These are phyloP conservation scores for Hoplias malabaricus DNA, from an alignment of 2,113 vertebrate species.

Conservation along the genomic window DNA sequence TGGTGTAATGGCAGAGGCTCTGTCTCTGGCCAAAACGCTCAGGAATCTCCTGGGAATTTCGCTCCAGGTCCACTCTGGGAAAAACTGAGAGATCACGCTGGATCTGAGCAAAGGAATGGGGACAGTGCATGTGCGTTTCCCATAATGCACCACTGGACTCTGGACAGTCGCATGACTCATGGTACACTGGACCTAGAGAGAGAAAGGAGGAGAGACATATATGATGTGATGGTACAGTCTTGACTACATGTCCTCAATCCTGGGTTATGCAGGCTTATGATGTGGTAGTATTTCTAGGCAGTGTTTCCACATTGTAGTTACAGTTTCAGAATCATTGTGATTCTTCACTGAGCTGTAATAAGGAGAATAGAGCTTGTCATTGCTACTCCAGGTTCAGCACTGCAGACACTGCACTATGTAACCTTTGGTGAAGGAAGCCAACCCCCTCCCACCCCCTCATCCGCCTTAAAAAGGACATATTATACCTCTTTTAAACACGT, in stretches of 20 bases:
- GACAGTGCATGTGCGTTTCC: conserved; percentile 87
- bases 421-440: no score
- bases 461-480: no score
- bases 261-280: neutral
- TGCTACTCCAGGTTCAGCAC: no score
- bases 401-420: no score
- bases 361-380: no score
- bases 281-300: no score
- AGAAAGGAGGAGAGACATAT: neutral
- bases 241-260: neutral
- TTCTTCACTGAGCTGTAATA: no score
- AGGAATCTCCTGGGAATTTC: conserved; percentile 85
- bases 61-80: conserved; percentile 81
- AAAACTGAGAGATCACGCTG: conserved; percentile 82
- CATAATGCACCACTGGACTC: conserved; percentile 76
- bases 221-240: neutral
- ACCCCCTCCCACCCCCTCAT: no score
- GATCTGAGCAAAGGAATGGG: conserved; percentile 84
- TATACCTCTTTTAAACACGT: no score
- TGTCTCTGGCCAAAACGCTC: conserved; percentile 91
- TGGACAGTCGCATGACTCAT: conserved; percentile 93
- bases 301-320: no score
- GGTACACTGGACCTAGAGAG: conserved; percentile 85
- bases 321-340: no score
- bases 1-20: conserved; percentile 95